phyloP scores from a whole-genome alignment of 2,113 vertebrate genomes.

The Orthonyx spaldingii region DNA sequence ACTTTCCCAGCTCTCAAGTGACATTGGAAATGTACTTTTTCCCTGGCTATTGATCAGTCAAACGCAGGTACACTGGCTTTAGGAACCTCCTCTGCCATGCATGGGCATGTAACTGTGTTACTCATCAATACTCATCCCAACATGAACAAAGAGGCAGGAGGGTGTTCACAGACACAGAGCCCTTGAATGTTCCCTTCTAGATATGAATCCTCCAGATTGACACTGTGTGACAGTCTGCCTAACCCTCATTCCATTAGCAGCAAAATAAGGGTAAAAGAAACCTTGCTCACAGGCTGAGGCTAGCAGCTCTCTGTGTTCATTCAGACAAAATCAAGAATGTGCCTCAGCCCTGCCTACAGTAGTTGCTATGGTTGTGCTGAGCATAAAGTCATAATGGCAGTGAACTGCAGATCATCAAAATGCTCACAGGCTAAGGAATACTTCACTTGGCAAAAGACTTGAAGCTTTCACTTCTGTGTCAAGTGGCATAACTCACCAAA shows the following conservation, averaged over 20 bases:
- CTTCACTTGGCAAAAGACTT: background rate
- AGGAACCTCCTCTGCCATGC: background rate
- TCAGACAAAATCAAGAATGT: background rate
- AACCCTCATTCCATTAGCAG: background rate
- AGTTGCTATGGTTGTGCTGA: background rate
- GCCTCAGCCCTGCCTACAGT: background rate
- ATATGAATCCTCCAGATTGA: background rate
- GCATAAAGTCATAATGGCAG: background rate
- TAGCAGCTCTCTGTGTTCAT: background rate
- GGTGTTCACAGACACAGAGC: background rate
- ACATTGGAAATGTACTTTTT: background rate
- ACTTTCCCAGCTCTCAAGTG: background rate
- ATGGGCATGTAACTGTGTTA: background rate
- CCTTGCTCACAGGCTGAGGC: background rate
- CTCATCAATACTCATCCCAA: background rate
- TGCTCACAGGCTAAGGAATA: background rate
- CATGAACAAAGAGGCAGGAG: background rate
- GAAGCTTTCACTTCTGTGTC: background rate
- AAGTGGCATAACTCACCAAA: background rate
- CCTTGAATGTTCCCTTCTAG: background rate
- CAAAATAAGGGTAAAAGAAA: background rate
- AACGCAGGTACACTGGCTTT: background rate
- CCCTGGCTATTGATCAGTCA: background rate
- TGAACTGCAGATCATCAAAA: background rate
- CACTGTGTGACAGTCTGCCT: background rate